phyloP scores from a whole-genome alignment of 2,113 vertebrate species.

The Protomyctophum bolini region DNA sequence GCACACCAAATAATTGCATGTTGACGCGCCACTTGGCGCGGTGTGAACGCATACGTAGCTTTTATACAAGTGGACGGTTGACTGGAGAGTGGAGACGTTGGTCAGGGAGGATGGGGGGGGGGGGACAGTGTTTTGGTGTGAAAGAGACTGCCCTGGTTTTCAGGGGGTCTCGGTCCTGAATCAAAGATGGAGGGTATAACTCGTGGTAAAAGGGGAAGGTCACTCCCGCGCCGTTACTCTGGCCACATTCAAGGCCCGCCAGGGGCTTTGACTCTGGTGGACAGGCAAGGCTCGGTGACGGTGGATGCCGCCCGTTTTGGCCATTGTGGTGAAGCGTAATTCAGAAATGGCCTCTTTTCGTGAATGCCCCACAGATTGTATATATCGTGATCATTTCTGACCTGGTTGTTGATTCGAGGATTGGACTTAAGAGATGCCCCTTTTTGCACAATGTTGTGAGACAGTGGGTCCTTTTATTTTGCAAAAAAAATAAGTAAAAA shows the following conservation, averaged over 20 bases:
- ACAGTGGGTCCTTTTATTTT: too few species aligned
- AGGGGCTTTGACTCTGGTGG: constrained; percentile 61
- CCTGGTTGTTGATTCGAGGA: not conserved
- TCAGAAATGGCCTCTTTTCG: not conserved
- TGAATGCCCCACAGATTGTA: not conserved
- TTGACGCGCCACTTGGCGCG: constrained; percentile 40
- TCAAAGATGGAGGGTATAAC: constrained; percentile 68
- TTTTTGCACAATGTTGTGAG: too few species aligned
- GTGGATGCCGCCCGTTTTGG: not conserved
- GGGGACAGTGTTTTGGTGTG: constrained; percentile 35
- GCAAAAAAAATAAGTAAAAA: too few species aligned
- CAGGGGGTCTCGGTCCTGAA: constrained; percentile 50
- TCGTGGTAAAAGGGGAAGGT: constrained; percentile 78
- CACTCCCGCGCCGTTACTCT: constrained; percentile 40
- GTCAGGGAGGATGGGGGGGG: too few species aligned
- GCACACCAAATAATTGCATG: constrained; percentile 39
- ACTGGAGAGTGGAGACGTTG: constrained; percentile 16
- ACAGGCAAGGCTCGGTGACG: constrained; percentile 38
- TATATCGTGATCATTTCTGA: not conserved
- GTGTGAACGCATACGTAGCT: constrained; percentile 41
- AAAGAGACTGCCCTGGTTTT: constrained; percentile 57
- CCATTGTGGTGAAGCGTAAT: not conserved
- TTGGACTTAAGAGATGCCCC: too few species aligned
- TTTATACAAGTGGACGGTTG: constrained; percentile 52
- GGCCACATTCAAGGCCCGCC: constrained; percentile 50